phyloP scores from a whole-genome alignment of 2,113 vertebrate genomes.

The Hippolais icterina region DNA sequence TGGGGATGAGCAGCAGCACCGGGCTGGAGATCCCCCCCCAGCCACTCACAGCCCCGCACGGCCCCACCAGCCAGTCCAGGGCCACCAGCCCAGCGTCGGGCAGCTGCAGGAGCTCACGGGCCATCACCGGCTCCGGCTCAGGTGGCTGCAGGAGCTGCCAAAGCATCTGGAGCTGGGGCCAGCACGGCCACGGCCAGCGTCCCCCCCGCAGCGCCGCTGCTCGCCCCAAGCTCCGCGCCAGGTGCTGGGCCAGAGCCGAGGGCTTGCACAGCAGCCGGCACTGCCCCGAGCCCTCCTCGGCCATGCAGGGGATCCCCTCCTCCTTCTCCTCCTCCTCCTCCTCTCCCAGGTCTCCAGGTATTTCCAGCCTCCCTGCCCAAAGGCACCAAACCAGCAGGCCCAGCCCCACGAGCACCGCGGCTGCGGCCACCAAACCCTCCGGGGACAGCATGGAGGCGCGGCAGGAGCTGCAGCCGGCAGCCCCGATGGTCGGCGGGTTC shows the following conservation, averaged over 20 bases:
- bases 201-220: background rate
- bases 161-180: slow-evolving; percentile 7
- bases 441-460: background rate
- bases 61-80: slow-evolving; percentile 74
- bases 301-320: background rate
- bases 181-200: background rate
- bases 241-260: slow-evolving; percentile 38
- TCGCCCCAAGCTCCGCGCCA: background rate
- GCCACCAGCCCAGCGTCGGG: background rate
- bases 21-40: slow-evolving; percentile 61
- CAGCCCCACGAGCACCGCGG: accelerated
- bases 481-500: background rate
- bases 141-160: background rate
- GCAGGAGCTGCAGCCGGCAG: background rate
- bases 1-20: slow-evolving; percentile 83
- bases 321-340: background rate
- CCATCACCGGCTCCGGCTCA: background rate
- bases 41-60: slow-evolving; percentile 76
- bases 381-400: background rate
- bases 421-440: background rate
- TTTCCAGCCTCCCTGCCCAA: background rate
- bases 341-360: background rate
- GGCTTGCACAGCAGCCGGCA: slow-evolving; percentile 40
- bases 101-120: slow-evolving; percentile 20
- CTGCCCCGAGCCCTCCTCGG: background rate